phyloP scores from a whole-genome alignment of 1,140 invertebrate genomes.

The Drosophila auraria region DNA sequence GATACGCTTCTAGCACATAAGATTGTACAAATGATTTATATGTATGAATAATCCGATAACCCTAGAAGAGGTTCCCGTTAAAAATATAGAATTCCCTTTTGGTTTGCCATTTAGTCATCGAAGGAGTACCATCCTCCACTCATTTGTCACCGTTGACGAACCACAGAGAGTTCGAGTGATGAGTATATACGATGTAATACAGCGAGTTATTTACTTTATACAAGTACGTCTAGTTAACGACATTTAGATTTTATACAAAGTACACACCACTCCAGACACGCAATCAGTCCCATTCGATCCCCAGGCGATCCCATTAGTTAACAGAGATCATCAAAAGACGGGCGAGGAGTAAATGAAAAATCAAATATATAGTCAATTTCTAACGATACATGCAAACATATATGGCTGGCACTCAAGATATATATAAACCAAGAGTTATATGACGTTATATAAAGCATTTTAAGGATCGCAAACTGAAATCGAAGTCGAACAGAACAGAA shows the following conservation, averaged over 20 bases:
- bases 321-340: conserved; percentile 52
- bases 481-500: conserved; percentile 15
- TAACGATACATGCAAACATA: conserved; percentile 54
- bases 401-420: conserved; percentile 52
- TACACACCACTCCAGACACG: conserved; percentile 28
- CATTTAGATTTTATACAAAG: conserved; percentile 80
- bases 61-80: conserved; percentile 6
- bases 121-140: conserved; percentile 8
- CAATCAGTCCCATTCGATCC: conserved; percentile 34
- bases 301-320: conserved; percentile 24
- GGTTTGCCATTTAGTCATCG: conserved; percentile 32
- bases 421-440: conserved; percentile 52
- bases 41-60: conserved; percentile 38
- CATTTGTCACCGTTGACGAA: conserved; percentile 10
- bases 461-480: conserved; percentile 37
- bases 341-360: conserved; percentile 54
- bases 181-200: conserved; percentile 61
- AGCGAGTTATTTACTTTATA: conserved; percentile 82
- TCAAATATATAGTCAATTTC: conserved; percentile 81
- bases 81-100: conserved; percentile 13
- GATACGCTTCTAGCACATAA: conserved; percentile 83
- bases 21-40: conserved; percentile 80
- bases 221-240: conserved; percentile 72
- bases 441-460: conserved; percentile 64
- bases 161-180: conserved; percentile 23